Evolutionary conservation across 2,797 vertebrate species (phyloP).

Genomic region (Gymnoscopelus microlampas): DNA sequence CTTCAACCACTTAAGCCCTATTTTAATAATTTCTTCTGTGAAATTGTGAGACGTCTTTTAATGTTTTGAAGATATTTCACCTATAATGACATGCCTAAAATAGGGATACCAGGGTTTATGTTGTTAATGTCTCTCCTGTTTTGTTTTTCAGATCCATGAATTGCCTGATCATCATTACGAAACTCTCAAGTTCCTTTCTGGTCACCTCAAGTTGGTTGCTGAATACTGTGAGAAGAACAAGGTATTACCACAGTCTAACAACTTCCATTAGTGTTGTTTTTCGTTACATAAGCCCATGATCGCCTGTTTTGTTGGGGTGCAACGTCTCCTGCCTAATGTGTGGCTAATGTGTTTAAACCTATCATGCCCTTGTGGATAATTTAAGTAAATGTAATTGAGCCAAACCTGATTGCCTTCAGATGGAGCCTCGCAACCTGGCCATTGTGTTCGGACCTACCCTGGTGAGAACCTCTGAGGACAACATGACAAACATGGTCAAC

Average conservation of each 20-base stretch:
- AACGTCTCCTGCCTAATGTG: neutral
- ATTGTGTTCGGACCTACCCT: conserved; percentile 99
- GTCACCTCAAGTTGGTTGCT: conserved; percentile 94
- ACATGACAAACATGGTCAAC: conserved; percentile 99
- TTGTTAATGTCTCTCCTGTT: neutral
- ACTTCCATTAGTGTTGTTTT: conserved; percentile 15
- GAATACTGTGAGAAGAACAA: conserved; percentile 98
- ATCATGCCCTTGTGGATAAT: conserved; percentile 6
- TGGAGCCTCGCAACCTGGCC: conserved; percentile 98
- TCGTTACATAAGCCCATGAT: neutral
- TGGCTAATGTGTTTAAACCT: neutral
- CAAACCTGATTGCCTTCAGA: conserved; percentile 76
- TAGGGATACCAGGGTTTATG: neutral
- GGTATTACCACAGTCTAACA: conserved; percentile 75
- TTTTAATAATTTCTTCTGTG: too few relatives aligned
- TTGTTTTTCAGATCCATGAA: conserved; percentile 85
- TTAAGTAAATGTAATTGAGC: conserved; percentile 5
- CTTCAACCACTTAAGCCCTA: too few relatives aligned
- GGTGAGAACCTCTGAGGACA: conserved; percentile 96
- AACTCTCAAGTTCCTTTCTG: conserved; percentile 96
- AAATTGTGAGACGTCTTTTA: neutral
- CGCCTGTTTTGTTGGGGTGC: neutral
- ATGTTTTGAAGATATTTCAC: neutral
- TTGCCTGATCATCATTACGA: conserved; percentile 95
- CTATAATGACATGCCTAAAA: too few relatives aligned